phyloP scores from a whole-genome alignment of 2,888 invertebrate species.

The Cataglyphis cursor region DNA sequence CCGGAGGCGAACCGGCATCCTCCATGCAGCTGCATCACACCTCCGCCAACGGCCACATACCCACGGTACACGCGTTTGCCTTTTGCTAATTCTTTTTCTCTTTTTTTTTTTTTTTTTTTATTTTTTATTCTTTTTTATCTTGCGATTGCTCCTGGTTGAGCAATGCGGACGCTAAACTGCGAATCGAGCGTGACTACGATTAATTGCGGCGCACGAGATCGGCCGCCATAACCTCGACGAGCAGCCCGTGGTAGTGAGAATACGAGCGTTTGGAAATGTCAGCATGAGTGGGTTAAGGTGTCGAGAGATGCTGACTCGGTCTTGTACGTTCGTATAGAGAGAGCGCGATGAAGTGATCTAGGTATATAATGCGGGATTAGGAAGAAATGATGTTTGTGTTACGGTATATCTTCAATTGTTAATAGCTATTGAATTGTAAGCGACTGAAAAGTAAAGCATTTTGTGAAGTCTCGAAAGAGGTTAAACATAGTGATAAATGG shows the following conservation, averaged over 20 bases:
- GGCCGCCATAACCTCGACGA: slow-evolving; percentile 66
- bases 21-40: slow-evolving; percentile 86
- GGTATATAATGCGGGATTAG: background rate
- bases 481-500: background rate
- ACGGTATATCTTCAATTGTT: background rate
- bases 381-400: background rate
- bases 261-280: slow-evolving; percentile 40
- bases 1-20: slow-evolving; percentile 90
- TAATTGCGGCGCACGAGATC: slow-evolving; percentile 29
- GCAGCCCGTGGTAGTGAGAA: background rate
- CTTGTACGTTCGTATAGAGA: background rate
- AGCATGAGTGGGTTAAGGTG: slow-evolving; percentile 8
- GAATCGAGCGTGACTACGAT: background rate
- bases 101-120: background rate
- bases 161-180: background rate
- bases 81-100: slow-evolving; percentile 5
- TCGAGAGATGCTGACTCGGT: background rate
- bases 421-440: background rate
- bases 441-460: background rate
- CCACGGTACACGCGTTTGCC: slow-evolving; percentile 79
- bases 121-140: background rate
- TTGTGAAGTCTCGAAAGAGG: background rate
- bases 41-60: slow-evolving; percentile 86
- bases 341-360: background rate
- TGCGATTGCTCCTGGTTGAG: background rate